phyloP scores from a whole-genome alignment of 2,113 vertebrate genomes.

The Menura novaehollandiae region DNA sequence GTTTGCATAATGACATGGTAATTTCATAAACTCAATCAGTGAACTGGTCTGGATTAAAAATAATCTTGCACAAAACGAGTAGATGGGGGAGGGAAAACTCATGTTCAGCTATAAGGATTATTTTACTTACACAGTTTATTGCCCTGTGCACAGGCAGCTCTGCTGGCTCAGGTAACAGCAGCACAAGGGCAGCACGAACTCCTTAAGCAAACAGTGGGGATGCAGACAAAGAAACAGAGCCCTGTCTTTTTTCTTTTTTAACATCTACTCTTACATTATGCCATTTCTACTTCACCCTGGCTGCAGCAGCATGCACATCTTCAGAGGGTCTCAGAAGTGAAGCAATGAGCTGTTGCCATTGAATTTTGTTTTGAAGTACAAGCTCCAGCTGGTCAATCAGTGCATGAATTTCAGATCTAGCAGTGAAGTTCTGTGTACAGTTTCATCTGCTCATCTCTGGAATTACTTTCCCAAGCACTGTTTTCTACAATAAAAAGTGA shows the following conservation, averaged over 20 bases:
- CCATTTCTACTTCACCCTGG: not conserved
- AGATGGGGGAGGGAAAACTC: not conserved
- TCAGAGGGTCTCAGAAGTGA: not conserved
- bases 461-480: rapidly evolving
- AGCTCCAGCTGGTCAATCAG: not conserved
- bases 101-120: not conserved
- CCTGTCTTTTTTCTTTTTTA: not conserved
- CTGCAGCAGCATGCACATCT: not conserved
- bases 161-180: not conserved
- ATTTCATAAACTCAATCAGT: not conserved
- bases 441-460: not conserved
- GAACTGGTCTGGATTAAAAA: not conserved
- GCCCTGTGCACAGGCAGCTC: not conserved
- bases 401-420: not conserved
- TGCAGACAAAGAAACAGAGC: not conserved
- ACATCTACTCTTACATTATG: not conserved
- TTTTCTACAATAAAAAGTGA: not conserved
- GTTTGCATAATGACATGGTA: not conserved
- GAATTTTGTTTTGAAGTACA: not conserved
- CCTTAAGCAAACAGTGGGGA: not conserved
- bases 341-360: not conserved
- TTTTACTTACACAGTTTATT: not conserved
- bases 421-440: not conserved
- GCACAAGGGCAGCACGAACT: not conserved
- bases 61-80: not conserved